These are phyloP conservation scores for Pteria penguin DNA, from an alignment of 2,888 invertebrate genomes.

Conservation along the genomic window DNA sequence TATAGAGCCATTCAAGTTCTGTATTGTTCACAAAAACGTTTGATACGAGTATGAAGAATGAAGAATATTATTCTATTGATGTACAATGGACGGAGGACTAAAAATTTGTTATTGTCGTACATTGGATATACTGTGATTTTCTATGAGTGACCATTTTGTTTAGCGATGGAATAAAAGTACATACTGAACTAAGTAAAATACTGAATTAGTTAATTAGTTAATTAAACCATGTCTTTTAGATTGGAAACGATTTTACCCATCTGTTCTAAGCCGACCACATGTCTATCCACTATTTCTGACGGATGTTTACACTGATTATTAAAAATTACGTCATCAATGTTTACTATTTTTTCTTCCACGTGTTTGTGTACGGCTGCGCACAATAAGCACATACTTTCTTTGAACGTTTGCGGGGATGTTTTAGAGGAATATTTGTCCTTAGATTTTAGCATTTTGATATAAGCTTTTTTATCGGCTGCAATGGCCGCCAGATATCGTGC, in stretches of 20 bases:
- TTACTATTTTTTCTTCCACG: neutral
- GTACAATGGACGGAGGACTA: too few relatives aligned
- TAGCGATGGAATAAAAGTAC: too few relatives aligned
- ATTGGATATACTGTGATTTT: too few relatives aligned
- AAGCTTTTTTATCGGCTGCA: neutral
- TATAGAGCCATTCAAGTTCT: too few relatives aligned
- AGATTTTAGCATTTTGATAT: neutral
- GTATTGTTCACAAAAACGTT: too few relatives aligned
- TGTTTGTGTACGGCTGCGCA: neutral
- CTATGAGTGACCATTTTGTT: too few relatives aligned
- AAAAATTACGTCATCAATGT: neutral
- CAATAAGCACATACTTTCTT: neutral
- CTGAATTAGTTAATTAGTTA: too few relatives aligned
- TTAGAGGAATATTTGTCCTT: conserved; percentile 2
- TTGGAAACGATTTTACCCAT: neutral
- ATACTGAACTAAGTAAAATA: too few relatives aligned
- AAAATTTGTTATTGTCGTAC: too few relatives aligned
- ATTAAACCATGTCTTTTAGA: too few relatives aligned
- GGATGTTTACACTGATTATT: neutral
- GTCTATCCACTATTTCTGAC: neutral
- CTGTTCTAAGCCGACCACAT: neutral
- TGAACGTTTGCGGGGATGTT: conserved; percentile 1
- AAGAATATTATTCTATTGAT: too few relatives aligned
- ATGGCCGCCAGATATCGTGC: neutral
- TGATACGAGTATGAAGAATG: too few relatives aligned